These are phyloP conservation scores for Tribolium freemani DNA, from an alignment of 2,888 invertebrate genomes.

Conservation along the genomic window DNA sequence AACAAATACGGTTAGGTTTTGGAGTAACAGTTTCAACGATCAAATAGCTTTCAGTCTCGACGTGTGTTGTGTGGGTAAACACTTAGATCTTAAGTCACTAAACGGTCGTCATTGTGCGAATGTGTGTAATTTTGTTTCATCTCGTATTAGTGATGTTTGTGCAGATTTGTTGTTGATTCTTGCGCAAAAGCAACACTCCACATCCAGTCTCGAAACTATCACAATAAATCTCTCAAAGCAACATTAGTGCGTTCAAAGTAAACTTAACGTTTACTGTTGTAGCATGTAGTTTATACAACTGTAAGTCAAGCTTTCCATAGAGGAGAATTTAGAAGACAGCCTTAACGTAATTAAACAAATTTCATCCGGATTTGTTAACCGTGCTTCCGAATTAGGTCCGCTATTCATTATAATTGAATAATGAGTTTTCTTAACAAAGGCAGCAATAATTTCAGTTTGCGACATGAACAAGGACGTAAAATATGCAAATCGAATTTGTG, in stretches of 20 bases:
- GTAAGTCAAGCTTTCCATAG: conserved; percentile 41
- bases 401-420: conserved; percentile 17
- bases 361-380: conserved; percentile 45
- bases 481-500: conserved; percentile 32
- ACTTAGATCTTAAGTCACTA: too few species aligned
- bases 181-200: conserved; percentile 15
- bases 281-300: conserved; percentile 24
- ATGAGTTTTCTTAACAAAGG: conserved; percentile 13
- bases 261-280: conserved; percentile 13
- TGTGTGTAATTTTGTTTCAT: neutral
- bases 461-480: conserved; percentile 4
- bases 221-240: conserved; percentile 33
- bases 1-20: too few species aligned
- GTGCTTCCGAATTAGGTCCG: conserved; percentile 35
- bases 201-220: conserved; percentile 27
- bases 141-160: conserved; percentile 1
- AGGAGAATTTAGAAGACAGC: conserved; percentile 47
- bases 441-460: conserved; percentile 28
- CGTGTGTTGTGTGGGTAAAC: too few species aligned
- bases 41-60: too few species aligned
- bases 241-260: conserved; percentile 22
- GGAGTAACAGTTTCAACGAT: too few species aligned
- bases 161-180: conserved; percentile 23
- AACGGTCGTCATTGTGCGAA: neutral
- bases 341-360: conserved; percentile 51